A percentile compares a stretch with the other conserved stretches of the same genome.
Conservation (phyloP, 2,888 invertebrate species). For the Dynastes maya region DNA sequence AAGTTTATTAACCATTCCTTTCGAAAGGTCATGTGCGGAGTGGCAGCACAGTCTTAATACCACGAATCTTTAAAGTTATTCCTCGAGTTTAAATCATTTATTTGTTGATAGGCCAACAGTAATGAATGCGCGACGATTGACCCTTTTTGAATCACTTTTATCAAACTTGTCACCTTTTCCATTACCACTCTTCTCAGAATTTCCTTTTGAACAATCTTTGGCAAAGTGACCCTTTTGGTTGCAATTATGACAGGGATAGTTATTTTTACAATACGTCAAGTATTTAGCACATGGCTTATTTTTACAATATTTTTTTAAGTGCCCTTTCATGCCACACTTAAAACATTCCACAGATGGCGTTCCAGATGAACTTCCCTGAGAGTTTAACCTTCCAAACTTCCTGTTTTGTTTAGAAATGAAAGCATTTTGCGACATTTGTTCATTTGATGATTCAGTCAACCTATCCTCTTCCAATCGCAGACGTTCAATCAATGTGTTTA, state of each 20-base stretch:
- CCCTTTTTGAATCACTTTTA: no score
- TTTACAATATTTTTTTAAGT: constrained; percentile 45
- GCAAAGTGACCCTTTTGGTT: constrained; percentile 25
- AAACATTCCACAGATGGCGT: neutral
- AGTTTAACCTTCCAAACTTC: neutral
- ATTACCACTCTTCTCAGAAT: neutral
- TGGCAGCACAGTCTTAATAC: constrained; percentile 36
- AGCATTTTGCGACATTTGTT: neutral
- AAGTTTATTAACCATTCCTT: neutral
- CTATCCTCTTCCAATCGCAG: constrained; percentile 46
- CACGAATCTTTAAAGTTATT: constrained; percentile 24
- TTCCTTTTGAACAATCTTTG: constrained; percentile 20
- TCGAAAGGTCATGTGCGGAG: constrained; percentile 37
- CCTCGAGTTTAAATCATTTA: constrained; percentile 15
- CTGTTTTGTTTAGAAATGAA: constrained; percentile 20
- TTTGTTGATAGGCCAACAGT: constrained; percentile 45
- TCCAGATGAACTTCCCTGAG: neutral
- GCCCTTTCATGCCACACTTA: constrained; percentile 51
- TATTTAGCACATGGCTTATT: constrained; percentile 42
- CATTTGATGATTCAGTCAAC: constrained; percentile 16
- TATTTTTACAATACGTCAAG: neutral
- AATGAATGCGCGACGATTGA: constrained; percentile 21
- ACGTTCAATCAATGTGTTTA: constrained; percentile 47
- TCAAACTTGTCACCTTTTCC: no score
- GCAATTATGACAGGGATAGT: constrained; percentile 13